Conservation (phyloP, 2,888 invertebrate genomes). For the Machimus atricapillus region DNA sequence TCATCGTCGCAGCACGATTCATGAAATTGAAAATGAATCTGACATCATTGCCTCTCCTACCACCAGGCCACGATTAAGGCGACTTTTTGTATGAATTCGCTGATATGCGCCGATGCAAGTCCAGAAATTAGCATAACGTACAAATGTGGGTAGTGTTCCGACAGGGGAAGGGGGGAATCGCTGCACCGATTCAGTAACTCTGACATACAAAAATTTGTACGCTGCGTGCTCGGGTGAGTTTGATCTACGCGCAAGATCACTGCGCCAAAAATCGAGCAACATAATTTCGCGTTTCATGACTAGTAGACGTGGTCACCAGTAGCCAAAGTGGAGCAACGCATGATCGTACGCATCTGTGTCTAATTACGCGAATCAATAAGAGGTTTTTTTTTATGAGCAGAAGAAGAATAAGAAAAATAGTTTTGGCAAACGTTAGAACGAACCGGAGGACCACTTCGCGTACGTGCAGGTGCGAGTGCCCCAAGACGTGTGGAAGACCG, state of each 20-base stretch:
- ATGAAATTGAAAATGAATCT: not conserved
- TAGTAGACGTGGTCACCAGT: constrained; percentile 20
- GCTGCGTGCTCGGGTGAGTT: constrained; percentile 9
- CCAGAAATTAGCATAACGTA: constrained; percentile 34
- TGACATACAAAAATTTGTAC: constrained; percentile 16
- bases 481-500: not conserved
- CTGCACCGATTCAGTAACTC: not conserved
- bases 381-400: not conserved
- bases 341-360: constrained; percentile 15
- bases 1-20: not conserved
- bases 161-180: not conserved
- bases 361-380: not conserved
- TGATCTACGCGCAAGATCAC: constrained; percentile 8
- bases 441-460: not conserved
- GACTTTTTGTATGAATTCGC: not conserved
- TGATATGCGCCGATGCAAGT: not conserved
- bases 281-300: not conserved
- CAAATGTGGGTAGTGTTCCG: constrained; percentile 25
- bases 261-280: constrained; percentile 6
- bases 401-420: not conserved
- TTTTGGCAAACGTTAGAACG: not conserved
- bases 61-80: not conserved
- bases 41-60: constrained; percentile 25
- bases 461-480: not conserved
- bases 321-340: not conserved